Conservation (phyloP, 2,797 vertebrate genomes). For the Mormyrus hasselquistii region DNA sequence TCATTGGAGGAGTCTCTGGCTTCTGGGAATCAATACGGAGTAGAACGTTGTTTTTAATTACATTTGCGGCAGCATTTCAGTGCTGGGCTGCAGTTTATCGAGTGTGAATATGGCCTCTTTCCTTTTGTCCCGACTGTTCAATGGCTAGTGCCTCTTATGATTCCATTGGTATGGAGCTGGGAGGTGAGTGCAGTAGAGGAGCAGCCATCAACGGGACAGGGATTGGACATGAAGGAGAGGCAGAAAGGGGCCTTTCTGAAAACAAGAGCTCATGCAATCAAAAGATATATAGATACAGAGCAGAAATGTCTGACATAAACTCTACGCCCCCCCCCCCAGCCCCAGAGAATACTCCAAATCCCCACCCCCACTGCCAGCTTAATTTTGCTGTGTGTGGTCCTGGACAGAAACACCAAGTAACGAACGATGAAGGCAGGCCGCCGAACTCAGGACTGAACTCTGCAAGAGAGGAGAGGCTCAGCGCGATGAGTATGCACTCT, state of each 20-base stretch:
- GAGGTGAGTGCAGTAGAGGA: background rate
- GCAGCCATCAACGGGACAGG: background rate
- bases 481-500: background rate
- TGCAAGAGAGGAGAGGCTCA: slow-evolving; percentile 5
- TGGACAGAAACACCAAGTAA: slow-evolving; percentile 40
- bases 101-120: background rate
- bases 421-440: slow-evolving; percentile 23
- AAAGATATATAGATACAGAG: slow-evolving; percentile 29
- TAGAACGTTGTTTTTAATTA: background rate
- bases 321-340: slow-evolving; percentile 25
- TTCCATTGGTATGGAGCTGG: background rate
- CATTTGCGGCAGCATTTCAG: background rate
- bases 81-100: background rate
- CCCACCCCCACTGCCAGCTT: slow-evolving; percentile 27
- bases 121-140: background rate
- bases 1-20: background rate
- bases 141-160: background rate
- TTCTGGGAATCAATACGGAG: background rate
- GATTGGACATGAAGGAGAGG: background rate
- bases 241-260: slow-evolving; percentile 10
- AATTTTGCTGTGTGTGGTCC: slow-evolving; percentile 51
- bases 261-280: background rate
- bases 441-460: background rate
- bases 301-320: slow-evolving; percentile 30
- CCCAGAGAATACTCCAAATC: background rate